Base-by-base conservation (phyloP, 2,888 invertebrate genomes). In the Eurytoma adleriae region DNA sequence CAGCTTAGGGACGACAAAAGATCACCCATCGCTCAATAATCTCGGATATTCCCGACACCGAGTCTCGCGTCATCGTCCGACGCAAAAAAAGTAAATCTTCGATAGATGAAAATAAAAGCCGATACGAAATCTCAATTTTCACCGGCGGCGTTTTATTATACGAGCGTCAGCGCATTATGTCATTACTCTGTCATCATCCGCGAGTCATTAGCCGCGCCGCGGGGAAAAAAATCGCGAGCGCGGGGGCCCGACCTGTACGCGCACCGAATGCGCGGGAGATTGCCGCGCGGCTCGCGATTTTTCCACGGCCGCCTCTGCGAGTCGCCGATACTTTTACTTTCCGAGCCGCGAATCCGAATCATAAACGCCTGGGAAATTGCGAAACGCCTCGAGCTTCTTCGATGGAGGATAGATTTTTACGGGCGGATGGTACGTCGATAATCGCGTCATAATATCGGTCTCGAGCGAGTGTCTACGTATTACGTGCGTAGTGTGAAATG, bases 151-250 rank as follows among this genome's bases (percentile, higher is more conserved):
- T 40, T 64, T 18, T 64, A 30, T 64, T 18, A 69, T 30, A n/a
- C 16, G n/a, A 20, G 16, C 54, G 20, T 50, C 18, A 13, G 62
- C 10, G 67, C 67, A 76, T 76, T 80, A 80, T 80, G 80, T 80
- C 80, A 80, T 76, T 80, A 72, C 61, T 68, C 67, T 76, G 80
- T 80, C 80, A 76, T 80, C 71, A 70, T 74, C 10, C 48, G 54
- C 30, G 75, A 20, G 54, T 20, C 66, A 74, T 74, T 73, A 73
- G 24, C 48, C 62, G 13, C 69, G 10, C 59, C 13, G 48, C 14
- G n/a, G 10, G 10, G 5, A 54, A 54, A 54, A 54, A 54, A n/a
- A 54, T 1, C 13, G n/a, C 30, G 5, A 4, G 24, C n/a, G 56
- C 48, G 18, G 10, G 18, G n/a, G 56, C 66, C 24, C 4, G 30